phyloP scores from a whole-genome alignment of 2,113 vertebrate species.

The Pterocles gutturalis region DNA sequence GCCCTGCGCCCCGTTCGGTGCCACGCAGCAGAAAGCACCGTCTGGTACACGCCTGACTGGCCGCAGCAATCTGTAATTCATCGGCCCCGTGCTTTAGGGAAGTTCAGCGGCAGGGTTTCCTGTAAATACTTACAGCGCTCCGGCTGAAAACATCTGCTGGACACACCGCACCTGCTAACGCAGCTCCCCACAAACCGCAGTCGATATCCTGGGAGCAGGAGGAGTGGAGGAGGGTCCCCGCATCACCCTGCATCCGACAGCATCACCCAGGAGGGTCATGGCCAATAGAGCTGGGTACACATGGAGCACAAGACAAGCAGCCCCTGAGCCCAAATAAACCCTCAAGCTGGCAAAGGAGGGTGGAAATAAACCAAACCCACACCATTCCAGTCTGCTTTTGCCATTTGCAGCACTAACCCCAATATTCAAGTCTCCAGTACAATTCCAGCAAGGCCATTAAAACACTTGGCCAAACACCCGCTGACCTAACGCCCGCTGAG shows the following conservation, averaged over 20 bases:
- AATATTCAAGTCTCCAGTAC: fast-evolving
- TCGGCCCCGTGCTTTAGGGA: neutral
- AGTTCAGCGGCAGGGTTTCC: neutral
- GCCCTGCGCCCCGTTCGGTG: fast-evolving
- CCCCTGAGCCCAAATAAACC: neutral
- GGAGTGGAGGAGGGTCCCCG: neutral
- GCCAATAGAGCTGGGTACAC: fast-evolving
- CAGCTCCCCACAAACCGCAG: neutral
- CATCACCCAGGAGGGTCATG: no score
- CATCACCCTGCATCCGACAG: no score
- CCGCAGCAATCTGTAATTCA: neutral
- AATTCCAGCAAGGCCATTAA: neutral
- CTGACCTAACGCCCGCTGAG: neutral
- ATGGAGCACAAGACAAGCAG: fast-evolving
- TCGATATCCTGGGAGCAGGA: neutral
- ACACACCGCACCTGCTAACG: neutral
- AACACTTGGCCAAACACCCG: fast-evolving
- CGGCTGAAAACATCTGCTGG: slow-evolving; percentile 7
- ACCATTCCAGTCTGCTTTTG: neutral
- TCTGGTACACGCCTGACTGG: neutral
- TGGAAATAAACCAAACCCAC: fast-evolving
- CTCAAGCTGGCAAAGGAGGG: neutral
- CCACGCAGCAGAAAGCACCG: neutral
- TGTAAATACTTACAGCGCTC: neutral
- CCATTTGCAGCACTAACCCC: neutral